A percentile compares a stretch with the other conserved stretches of the same genome.
Evolutionary conservation across 2,113 vertebrate species (phyloP).

Genomic region (Dicentrarchus labrax): DNA sequence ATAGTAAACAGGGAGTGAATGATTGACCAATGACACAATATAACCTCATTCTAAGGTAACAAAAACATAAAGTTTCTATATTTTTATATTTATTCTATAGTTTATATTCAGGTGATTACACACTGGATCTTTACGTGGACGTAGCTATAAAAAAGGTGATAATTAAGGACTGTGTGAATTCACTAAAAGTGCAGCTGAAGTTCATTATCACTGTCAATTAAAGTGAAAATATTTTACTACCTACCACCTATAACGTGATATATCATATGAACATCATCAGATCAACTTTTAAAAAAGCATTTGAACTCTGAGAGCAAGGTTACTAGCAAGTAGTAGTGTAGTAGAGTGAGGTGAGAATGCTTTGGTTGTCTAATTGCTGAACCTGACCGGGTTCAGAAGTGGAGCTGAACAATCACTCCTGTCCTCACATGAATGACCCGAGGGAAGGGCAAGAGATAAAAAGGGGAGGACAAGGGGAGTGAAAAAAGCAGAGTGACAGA

Average conservation of each 20-base stretch:
- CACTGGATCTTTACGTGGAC: too few species aligned
- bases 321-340: not conserved
- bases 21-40: not conserved
- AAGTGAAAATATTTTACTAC: not conserved
- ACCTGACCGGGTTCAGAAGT: slow-evolving; percentile 62
- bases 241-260: not conserved
- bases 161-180: slow-evolving; percentile 12
- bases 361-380: slow-evolving; percentile 26
- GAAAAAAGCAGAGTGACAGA: slow-evolving; percentile 45
- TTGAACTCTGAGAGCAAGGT: not conserved
- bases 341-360: slow-evolving; percentile 1
- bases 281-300: not conserved
- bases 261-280: not conserved
- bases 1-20: not conserved
- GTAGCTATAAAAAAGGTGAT: slow-evolving; percentile 7
- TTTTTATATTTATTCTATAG: too few species aligned
- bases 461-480: slow-evolving; percentile 25
- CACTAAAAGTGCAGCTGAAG: slow-evolving; percentile 25
- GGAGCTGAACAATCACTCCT: slow-evolving; percentile 43
- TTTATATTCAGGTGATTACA: too few species aligned
- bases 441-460: slow-evolving; percentile 55
- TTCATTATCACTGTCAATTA: slow-evolving; percentile 21
- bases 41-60: not conserved
- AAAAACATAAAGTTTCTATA: too few species aligned
- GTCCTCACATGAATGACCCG: slow-evolving; percentile 68